phyloP scores from a whole-genome alignment of 2,797 vertebrate genomes.

The Propithecus deckenii region DNA sequence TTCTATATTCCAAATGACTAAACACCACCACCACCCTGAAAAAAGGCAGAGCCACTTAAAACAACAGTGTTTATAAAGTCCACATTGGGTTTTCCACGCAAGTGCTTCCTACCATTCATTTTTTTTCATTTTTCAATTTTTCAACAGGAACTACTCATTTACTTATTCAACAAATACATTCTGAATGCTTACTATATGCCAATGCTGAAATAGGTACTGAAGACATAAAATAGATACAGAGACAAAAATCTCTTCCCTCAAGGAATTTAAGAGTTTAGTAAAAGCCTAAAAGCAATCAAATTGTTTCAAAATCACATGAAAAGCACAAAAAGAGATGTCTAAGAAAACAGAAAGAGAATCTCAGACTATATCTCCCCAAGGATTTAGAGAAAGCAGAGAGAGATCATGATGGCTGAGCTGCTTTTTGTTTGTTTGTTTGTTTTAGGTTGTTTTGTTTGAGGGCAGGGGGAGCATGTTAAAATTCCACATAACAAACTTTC shows the following conservation, averaged over 20 bases:
- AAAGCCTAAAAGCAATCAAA: neutral
- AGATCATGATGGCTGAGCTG: neutral
- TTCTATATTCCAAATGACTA: neutral
- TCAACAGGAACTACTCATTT: neutral
- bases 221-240: neutral
- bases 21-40: neutral
- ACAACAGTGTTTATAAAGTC: neutral
- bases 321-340: neutral
- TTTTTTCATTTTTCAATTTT: neutral
- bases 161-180: slow-evolving; percentile 9
- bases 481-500: neutral
- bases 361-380: neutral
- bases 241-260: slow-evolving; percentile 9
- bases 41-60: neutral
- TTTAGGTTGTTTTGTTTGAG: neutral
- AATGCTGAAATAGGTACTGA: neutral
- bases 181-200: neutral
- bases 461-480: neutral
- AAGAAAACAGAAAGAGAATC: neutral
- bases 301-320: neutral
- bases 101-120: neutral
- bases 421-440: neutral
- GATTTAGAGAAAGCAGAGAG: neutral
- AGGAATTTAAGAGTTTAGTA: neutral
- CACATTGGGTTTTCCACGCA: neutral